Base-by-base conservation (phyloP, 2,888 invertebrate genomes). In the Nemapogon koenigi region DNA sequence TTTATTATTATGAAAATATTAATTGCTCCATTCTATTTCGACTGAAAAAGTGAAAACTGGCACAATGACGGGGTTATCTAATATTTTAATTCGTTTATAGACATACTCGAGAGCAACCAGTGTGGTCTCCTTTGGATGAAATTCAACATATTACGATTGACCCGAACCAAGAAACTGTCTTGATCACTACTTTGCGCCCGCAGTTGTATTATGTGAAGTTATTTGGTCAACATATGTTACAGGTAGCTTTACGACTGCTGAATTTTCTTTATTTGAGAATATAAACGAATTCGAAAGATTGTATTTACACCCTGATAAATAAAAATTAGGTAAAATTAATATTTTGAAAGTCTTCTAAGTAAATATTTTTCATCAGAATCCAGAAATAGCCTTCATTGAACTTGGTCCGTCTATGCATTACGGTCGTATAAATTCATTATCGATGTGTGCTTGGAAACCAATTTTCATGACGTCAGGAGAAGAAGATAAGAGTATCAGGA, bases 401-500 rank as follows among this genome's bases (percentile, higher is more conserved):
- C 79, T 90, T 10, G 91, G 91, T 0, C 85, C 88, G 41, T 73
- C 85, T 0, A 82, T 91, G 55, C 97, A 97, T 61, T 88, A 89
- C 43, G 93, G 90, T 0, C 81, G 87, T 7, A 89, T 97, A 29
- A 86, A 88, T 28, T 87, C 88, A 3, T 66, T 97, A 22, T 89
- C 93, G 2, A 82, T 91, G 47, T 95, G 96, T 55, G 83, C 89
- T 1, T 91, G 96, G 88, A 95, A 95, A 59, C 90, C 95, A 0
- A 86, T 95, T 39, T 86, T 95, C 43, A 88, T 95, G 70, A 95
- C 96, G 1, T 76, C 87, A 2, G 90, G 90, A 30, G 83, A 84
- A 43, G 72, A 83, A 33, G 97, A 97, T 62, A 85, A 91, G 48
- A 92, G 91, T 25, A 84, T 97, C 35, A 83, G 94, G 37, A 83